Conservation (phyloP, 2,797 vertebrate species). For the Semotilus atromaculatus region DNA sequence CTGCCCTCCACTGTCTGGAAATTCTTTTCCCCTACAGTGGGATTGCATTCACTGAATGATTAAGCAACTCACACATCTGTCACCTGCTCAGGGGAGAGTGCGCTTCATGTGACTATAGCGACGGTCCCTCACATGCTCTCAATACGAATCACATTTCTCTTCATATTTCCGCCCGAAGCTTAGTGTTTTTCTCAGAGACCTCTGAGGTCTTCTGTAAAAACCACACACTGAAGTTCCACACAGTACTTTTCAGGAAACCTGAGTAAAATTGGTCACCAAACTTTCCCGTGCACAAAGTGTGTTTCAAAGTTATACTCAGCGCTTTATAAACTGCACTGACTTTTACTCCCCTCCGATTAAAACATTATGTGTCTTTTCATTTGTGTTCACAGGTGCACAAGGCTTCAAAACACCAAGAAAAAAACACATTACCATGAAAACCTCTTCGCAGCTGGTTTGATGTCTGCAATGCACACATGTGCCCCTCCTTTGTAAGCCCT, state of each 20-base stretch:
- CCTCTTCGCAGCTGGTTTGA: constrained; percentile 38
- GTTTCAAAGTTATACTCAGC: constrained; percentile 12
- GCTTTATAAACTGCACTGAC: constrained; percentile 5
- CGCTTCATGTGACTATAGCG: neutral
- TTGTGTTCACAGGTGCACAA: constrained; percentile 50
- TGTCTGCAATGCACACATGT: constrained; percentile 24
- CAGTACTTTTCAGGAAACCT: constrained; percentile 23
- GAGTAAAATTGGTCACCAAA: constrained; percentile 27
- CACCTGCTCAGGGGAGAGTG: constrained; percentile 29
- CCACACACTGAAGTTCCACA: constrained; percentile 12
- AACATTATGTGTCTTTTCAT: constrained; percentile 5
- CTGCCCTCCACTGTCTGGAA: constrained; percentile 3
- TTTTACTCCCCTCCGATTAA: constrained; percentile 11
- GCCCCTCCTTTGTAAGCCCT: constrained; percentile 28
- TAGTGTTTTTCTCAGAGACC: constrained; percentile 42
- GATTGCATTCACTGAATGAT: neutral
- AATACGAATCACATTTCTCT: constrained; percentile 15
- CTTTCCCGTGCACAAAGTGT: neutral
- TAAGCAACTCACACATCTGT: constrained; percentile 14
- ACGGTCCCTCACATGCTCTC: constrained; percentile 23
- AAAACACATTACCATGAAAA: constrained; percentile 33
- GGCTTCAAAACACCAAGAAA: constrained; percentile 32
- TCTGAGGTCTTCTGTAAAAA: constrained; percentile 37
- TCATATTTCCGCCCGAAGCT: constrained; percentile 20
- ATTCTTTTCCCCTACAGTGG: neutral